A percentile compares a stretch with the other conserved stretches of the same genome.
These are phyloP conservation scores for Percopsis transmontana DNA, from an alignment of 2,113 vertebrate species.

Conservation along the genomic window DNA sequence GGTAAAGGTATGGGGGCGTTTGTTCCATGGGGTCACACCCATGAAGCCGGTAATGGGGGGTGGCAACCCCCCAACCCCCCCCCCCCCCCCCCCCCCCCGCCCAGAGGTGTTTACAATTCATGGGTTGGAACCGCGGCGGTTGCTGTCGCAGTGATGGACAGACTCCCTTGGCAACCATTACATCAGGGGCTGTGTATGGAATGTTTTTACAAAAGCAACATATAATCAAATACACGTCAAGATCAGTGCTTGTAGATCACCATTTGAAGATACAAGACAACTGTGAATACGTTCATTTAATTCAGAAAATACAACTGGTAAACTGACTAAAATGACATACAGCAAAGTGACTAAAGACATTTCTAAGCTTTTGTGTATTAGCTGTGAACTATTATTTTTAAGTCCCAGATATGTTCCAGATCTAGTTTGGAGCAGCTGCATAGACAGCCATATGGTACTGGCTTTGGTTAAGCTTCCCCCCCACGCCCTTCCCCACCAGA, in stretches of 20 bases:
- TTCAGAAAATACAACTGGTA: too few species aligned
- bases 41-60: too few species aligned
- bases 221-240: too few species aligned
- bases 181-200: slow-evolving; percentile 20
- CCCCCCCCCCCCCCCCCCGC: slow-evolving; percentile 3
- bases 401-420: slow-evolving; percentile 20
- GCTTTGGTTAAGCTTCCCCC: neutral
- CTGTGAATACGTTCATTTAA: neutral
- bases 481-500: neutral
- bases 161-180: slow-evolving; percentile 38
- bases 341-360: too few species aligned
- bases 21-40: too few species aligned
- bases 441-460: neutral
- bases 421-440: slow-evolving; percentile 1
- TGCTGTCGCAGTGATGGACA: slow-evolving; percentile 29
- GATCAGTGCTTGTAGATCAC: too few species aligned
- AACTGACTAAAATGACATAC: too few species aligned
- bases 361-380: too few species aligned
- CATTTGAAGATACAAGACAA: neutral
- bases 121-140: slow-evolving; percentile 43
- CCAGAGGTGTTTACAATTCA: slow-evolving; percentile 61
- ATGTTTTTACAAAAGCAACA: too few species aligned
- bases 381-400: too few species aligned
- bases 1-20: too few species aligned
- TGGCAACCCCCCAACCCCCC: neutral